Evolutionary conservation across 2,797 vertebrate species (phyloP).

Genomic region (Margarornis squamiger): DNA sequence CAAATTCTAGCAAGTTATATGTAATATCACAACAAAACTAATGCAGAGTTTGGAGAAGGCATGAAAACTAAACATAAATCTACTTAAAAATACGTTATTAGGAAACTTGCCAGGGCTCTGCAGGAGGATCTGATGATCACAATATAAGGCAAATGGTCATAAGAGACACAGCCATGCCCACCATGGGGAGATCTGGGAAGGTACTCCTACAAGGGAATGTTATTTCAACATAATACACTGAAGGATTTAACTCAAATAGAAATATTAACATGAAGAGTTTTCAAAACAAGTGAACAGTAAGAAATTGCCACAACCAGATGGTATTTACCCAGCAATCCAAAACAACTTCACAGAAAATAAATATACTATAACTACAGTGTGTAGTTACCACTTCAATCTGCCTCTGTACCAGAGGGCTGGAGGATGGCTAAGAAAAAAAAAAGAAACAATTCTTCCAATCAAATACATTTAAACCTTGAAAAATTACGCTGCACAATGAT

Average conservation of each 20-base stretch:
- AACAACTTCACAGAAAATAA: background rate
- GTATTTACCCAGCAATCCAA: background rate
- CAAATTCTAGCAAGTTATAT: background rate
- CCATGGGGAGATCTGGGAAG: background rate
- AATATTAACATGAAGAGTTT: background rate
- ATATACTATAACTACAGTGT: background rate
- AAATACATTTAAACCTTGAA: background rate
- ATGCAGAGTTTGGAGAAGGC: background rate
- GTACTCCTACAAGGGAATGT: background rate
- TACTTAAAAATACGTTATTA: background rate
- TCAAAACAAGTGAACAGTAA: background rate
- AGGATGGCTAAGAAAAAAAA: background rate
- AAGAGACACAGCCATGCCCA: background rate
- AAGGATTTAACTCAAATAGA: background rate
- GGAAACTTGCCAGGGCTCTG: background rate
- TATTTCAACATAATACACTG: background rate
- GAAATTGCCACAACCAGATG: background rate
- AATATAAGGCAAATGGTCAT: background rate
- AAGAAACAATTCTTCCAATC: background rate
- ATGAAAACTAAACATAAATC: background rate
- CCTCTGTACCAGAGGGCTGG: background rate
- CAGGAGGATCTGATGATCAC: background rate
- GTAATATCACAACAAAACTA: background rate
- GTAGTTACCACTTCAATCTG: background rate
- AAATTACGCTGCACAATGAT: background rate